Percentiles rank a stretch among this genome's conserved stretches.
Conservation (phyloP, 2,888 invertebrate genomes). For the Acronicta leporina region DNA sequence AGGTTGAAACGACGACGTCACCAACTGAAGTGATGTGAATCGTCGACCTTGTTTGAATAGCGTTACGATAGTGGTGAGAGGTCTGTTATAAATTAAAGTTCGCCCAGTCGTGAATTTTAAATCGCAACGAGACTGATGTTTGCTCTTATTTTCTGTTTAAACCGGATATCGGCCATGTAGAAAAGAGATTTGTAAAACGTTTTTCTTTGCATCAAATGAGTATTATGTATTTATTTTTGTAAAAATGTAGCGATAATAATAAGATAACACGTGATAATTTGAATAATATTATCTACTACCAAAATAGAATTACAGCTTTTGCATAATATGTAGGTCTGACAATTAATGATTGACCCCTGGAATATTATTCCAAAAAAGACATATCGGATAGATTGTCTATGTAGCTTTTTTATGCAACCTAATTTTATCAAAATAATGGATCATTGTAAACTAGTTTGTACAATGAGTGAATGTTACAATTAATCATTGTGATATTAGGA, state of each 20-base stretch:
- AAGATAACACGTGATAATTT: constrained; percentile 66
- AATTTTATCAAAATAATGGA: constrained; percentile 53
- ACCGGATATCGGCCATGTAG: constrained; percentile 38
- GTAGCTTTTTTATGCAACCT: constrained; percentile 71
- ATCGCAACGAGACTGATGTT: constrained; percentile 70
- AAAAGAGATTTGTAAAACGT: constrained; percentile 55
- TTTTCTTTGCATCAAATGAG: constrained; percentile 73
- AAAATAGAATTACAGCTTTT: constrained; percentile 54
- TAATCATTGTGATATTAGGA: constrained; percentile 85
- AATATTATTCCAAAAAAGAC: constrained; percentile 70
- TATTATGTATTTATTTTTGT: constrained; percentile 82
- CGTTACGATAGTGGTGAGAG: constrained; percentile 25
- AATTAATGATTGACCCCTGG: constrained; percentile 55
- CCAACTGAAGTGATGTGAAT: constrained; percentile 3
- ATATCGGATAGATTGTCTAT: constrained; percentile 75
- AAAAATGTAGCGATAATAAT: constrained; percentile 64
- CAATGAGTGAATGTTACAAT: constrained; percentile 77
- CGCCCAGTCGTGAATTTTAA: constrained; percentile 42
- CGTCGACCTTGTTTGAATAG: constrained; percentile 1
- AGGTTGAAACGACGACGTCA: constrained; percentile 50
- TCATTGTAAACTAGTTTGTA: constrained; percentile 64
- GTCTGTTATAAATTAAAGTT: constrained; percentile 28
- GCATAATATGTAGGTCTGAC: constrained; percentile 50
- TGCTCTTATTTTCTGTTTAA: constrained; percentile 54
- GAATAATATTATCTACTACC: constrained; percentile 59